Evolutionary conservation across 53 echinoderm and acorn worm genomes (phyloP), one percentile per base, ranked within the genome.

Genomic region (Holothuria leucospilota): DNA sequence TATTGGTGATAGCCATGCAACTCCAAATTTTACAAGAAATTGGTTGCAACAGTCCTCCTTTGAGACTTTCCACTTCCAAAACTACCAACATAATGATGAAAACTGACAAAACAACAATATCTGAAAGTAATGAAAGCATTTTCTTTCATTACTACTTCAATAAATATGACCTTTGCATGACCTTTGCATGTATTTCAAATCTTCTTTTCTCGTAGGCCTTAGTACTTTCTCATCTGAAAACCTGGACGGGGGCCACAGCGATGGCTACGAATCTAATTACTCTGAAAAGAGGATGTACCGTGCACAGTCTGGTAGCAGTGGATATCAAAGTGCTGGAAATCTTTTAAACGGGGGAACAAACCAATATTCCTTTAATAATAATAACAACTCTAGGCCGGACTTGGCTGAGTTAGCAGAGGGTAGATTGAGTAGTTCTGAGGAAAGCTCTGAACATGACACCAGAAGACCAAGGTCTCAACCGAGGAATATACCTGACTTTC

Each of bases 301-400:
- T 5, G 80, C 80, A 24, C 80, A 38, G 61, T 80, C 80, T 0
- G 78, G 84, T 60, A 88, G 79, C 63, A 40, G 77, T 30, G 63
- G 78, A 25, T 86, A 88, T 68, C 71, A 75, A 20, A 71, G 85
- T 46, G 69, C 62, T 26, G 77, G 69, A 20, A 84, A 81, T 23
- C 24, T 85, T 26, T 71, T 81, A 8, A 82, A 71, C 27, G 86
- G 86, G 13, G 89, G 86, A 21, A 28, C 39, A 14, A 64, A 70
- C 12, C 62, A 62, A 9, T 74, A 63, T 56, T 92, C 85, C 40
- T 89, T 59, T 75, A 88, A 88, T 62, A 92, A 92, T 46, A 92
- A 92, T 82, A 92, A 92, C 65, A 62, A 63, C 42, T 71, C 81
- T n/a, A 25, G 13, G 16, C 41, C 79, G 25, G 73, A 59, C 20